These are phyloP conservation scores for Cecropterus lyciades DNA, from an alignment of 1,140 invertebrate species.

Conservation along the genomic window DNA sequence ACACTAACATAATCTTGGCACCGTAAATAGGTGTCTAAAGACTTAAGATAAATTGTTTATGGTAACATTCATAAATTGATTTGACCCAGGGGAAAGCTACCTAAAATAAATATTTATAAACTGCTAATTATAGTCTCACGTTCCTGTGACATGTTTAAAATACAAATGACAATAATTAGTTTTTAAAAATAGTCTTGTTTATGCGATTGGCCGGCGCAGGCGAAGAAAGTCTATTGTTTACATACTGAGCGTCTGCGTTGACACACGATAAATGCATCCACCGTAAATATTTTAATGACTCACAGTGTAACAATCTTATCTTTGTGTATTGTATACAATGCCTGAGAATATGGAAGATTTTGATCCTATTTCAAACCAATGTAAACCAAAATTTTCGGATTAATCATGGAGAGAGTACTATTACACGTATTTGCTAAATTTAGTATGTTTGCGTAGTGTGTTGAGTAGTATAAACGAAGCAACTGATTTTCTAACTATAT, in stretches of 20 bases:
- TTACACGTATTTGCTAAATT: no score
- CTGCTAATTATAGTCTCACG: constrained; percentile 8
- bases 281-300: constrained; percentile 9
- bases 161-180: constrained; percentile 20
- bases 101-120: constrained; percentile 12
- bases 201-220: not conserved
- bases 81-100: not conserved
- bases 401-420: no score
- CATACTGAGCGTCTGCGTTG: constrained; percentile 2
- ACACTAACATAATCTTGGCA: no score
- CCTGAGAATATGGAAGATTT: not conserved
- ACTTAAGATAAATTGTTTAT: no score
- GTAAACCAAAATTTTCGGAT: no score
- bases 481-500: no score
- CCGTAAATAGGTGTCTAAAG: no score
- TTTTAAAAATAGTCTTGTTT: constrained; percentile 26
- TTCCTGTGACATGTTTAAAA: constrained; percentile 17
- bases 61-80: no score
- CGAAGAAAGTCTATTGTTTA: constrained; percentile 18
- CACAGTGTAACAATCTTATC: constrained; percentile 8
- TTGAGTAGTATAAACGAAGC: no score
- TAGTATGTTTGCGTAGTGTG: no score
- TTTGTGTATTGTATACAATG: not conserved
- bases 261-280: constrained; percentile 20
- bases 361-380: no score